Percentiles rank a stretch among this genome's conserved stretches.
These are phyloP conservation scores for Agrochola macilenta DNA, from an alignment of 2,888 invertebrate genomes.

Conservation along the genomic window DNA sequence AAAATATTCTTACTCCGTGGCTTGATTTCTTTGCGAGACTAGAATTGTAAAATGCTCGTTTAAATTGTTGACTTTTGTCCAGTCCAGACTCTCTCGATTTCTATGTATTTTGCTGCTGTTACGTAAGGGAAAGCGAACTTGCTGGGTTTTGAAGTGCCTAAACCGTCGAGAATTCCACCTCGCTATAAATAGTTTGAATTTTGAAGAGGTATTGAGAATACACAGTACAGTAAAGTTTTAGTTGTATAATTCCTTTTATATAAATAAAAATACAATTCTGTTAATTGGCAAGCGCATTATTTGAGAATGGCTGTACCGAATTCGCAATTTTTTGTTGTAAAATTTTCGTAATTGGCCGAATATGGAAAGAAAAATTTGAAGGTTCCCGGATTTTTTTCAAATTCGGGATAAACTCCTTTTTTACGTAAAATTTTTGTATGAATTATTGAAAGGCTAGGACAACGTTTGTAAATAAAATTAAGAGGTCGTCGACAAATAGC, in stretches of 20 bases:
- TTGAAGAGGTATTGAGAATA: neutral
- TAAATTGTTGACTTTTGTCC: neutral
- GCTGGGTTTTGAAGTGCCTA: neutral
- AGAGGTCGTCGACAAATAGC: too few relatives aligned
- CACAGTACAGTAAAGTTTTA: too few relatives aligned
- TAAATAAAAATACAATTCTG: too few relatives aligned
- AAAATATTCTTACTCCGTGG: constrained; percentile 1
- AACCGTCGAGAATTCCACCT: neutral
- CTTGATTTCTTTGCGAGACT: neutral
- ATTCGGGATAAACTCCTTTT: too few relatives aligned
- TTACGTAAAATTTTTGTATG: too few relatives aligned
- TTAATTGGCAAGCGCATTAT: neutral
- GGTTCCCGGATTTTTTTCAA: too few relatives aligned
- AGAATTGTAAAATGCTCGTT: neutral
- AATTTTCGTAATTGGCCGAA: too few relatives aligned
- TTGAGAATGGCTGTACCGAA: neutral
- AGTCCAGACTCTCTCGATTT: neutral
- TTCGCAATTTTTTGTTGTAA: too few relatives aligned
- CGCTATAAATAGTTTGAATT: neutral
- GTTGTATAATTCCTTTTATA: too few relatives aligned
- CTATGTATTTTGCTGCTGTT: neutral
- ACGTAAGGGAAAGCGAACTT: neutral
- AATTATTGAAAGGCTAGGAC: too few relatives aligned
- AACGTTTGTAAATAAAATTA: too few relatives aligned
- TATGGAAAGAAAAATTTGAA: too few relatives aligned